phyloP scores from a whole-genome alignment of 2,797 vertebrate genomes.

The Rhinella marina region DNA sequence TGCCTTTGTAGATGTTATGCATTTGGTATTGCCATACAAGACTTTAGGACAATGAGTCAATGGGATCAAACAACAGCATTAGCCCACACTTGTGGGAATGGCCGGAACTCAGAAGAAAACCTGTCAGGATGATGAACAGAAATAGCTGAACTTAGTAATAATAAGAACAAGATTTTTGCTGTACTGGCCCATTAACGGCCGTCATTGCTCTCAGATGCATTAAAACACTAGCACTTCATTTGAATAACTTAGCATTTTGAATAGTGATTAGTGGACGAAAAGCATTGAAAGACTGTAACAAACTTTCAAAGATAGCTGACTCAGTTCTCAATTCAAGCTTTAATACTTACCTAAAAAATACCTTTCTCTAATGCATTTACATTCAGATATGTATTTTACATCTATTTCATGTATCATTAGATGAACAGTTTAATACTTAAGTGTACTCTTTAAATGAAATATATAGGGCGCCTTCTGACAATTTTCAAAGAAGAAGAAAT shows the following conservation, averaged over 20 bases:
- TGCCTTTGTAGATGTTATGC: constrained; percentile 52
- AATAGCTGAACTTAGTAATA: constrained; percentile 43
- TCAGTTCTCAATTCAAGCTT: not conserved
- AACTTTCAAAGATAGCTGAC: not conserved
- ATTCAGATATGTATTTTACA: not conserved
- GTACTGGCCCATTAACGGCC: constrained; percentile 27
- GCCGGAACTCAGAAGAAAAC: constrained; percentile 54
- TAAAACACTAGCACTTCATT: constrained; percentile 34
- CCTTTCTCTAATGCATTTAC: not conserved
- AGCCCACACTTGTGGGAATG: constrained; percentile 56
- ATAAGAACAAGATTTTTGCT: constrained; percentile 40
- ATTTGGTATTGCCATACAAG: constrained; percentile 56
- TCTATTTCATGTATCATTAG: not conserved
- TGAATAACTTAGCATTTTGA: constrained; percentile 56
- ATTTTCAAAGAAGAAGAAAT: not conserved
- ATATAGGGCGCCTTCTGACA: not conserved
- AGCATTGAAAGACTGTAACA: constrained; percentile 41
- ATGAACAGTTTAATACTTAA: not conserved
- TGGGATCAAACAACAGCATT: constrained; percentile 53
- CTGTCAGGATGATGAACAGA: constrained; percentile 53
- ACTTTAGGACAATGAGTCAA: constrained; percentile 52
- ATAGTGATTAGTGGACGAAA: constrained; percentile 43
- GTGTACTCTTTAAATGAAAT: not conserved
- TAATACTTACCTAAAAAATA: not conserved
- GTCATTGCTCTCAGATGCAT: constrained; percentile 43